Percentiles rank a stretch among this genome's conserved stretches.
Conservation (phyloP, 2,113 vertebrate species). For the Petrocephalus microphthalmus region DNA sequence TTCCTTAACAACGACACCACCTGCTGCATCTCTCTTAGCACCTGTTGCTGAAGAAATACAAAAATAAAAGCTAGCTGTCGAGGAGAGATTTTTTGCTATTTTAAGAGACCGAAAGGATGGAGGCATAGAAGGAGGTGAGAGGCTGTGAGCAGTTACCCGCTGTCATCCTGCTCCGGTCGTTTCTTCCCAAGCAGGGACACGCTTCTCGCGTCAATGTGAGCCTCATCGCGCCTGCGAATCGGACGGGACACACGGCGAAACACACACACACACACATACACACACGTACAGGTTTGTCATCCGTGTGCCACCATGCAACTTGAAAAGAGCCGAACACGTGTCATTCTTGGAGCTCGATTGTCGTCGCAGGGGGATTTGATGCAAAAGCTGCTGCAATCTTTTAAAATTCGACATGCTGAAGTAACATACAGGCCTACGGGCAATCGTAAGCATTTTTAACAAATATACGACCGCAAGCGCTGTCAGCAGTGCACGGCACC, state of each 20-base stretch:
- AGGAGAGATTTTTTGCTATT: neutral
- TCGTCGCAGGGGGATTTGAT: neutral
- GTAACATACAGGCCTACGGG: neutral
- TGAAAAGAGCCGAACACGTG: neutral
- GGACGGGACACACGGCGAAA: slow-evolving; percentile 20
- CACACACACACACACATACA: slow-evolving; percentile 13
- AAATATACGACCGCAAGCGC: neutral
- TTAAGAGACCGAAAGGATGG: neutral
- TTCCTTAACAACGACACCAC: neutral
- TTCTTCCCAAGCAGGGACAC: slow-evolving; percentile 70
- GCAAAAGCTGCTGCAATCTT: neutral
- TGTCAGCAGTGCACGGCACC: neutral
- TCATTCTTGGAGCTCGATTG: neutral
- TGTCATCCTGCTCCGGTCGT: slow-evolving; percentile 65
- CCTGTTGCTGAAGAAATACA: neutral
- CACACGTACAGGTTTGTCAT: neutral
- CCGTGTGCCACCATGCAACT: neutral
- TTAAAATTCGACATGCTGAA: neutral
- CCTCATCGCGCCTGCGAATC: slow-evolving; percentile 61
- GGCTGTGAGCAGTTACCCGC: slow-evolving; percentile 51
- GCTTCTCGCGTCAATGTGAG: slow-evolving; percentile 65
- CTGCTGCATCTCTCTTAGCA: neutral
- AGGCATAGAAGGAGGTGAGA: neutral
- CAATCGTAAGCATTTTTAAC: neutral
- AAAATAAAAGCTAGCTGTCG: neutral